A percentile compares a stretch with the other conserved stretches of the same genome.
These are phyloP conservation scores for Tortrix viridana DNA, from an alignment of 2,888 invertebrate genomes.

Conservation along the genomic window DNA sequence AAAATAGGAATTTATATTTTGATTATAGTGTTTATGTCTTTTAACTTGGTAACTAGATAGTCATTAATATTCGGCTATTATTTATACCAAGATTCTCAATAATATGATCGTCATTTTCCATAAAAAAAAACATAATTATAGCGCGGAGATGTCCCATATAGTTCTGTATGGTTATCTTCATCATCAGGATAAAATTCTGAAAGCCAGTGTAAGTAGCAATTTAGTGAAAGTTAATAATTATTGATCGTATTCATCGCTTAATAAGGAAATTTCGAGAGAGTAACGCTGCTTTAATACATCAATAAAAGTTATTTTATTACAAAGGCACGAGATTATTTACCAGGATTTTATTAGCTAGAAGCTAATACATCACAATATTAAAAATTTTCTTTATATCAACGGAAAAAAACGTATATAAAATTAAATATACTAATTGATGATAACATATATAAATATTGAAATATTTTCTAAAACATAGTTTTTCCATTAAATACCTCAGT, in stretches of 20 bases:
- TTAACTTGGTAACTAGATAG: conserved; percentile 3
- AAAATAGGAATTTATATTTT: conserved; percentile 1
- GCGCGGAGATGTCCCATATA: conserved; percentile 10
- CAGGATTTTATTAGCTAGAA: no score
- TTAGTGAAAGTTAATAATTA: conserved; percentile 25
- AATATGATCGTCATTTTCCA: neutral
- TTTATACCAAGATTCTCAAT: neutral
- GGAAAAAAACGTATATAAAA: no score
- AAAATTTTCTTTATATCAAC: no score
- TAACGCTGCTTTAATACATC: neutral
- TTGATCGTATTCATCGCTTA: conserved; percentile 1
- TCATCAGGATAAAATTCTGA: conserved; percentile 19
- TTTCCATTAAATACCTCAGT: conserved; percentile 3
- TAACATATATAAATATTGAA: neutral
- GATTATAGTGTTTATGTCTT: conserved; percentile 8
- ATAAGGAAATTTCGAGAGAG: neutral
- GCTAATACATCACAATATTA: no score
- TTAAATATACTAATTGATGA: neutral
- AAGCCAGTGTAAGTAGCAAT: conserved; percentile 15
- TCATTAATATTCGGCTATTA: conserved; percentile 17
- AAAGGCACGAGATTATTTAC: no score
- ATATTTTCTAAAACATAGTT: neutral
- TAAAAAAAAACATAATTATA: conserved; percentile 20
- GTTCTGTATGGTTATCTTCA: conserved; percentile 17
- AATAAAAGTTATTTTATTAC: neutral